These are phyloP conservation scores for Drosophila tropicalis DNA, from an alignment of 1,140 invertebrate species.

Conservation along the genomic window DNA sequence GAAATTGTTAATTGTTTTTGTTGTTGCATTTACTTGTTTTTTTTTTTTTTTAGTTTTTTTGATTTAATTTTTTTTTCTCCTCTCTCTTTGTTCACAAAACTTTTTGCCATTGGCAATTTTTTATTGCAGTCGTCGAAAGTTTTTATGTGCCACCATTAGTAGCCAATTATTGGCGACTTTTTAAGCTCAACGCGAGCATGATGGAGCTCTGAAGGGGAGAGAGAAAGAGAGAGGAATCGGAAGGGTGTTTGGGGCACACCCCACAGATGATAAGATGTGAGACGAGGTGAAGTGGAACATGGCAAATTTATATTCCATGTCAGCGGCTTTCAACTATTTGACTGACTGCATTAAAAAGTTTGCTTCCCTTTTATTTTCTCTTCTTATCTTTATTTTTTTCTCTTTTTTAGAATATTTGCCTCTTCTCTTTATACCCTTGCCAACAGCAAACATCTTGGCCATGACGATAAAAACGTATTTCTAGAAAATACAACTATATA, in stretches of 20 bases:
- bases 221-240: neutral
- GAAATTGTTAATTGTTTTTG: constrained; percentile 77
- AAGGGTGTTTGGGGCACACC: too few relatives aligned
- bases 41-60: constrained; percentile 41
- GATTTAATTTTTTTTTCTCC: constrained; percentile 40
- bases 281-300: constrained; percentile 19
- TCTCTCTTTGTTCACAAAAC: constrained; percentile 46
- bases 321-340: constrained; percentile 65
- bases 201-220: neutral
- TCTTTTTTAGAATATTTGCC: neutral
- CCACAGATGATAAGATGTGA: too few relatives aligned
- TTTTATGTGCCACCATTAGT: constrained; percentile 78
- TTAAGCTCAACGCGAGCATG: constrained; percentile 27
- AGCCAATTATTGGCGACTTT: constrained; percentile 80
- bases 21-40: constrained; percentile 33
- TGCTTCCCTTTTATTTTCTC: constrained; percentile 9
- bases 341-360: constrained; percentile 45
- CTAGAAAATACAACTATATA: too few relatives aligned
- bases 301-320: constrained; percentile 72
- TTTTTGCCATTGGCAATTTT: constrained; percentile 61
- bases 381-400: neutral
- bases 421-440: neutral
- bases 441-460: too few relatives aligned
- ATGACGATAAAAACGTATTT: too few relatives aligned
- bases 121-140: constrained; percentile 73